A percentile compares a stretch with the other conserved stretches of the same genome.
Evolutionary conservation across 2,797 vertebrate species (phyloP).

Genomic region (Bradypodion pumilum): DNA sequence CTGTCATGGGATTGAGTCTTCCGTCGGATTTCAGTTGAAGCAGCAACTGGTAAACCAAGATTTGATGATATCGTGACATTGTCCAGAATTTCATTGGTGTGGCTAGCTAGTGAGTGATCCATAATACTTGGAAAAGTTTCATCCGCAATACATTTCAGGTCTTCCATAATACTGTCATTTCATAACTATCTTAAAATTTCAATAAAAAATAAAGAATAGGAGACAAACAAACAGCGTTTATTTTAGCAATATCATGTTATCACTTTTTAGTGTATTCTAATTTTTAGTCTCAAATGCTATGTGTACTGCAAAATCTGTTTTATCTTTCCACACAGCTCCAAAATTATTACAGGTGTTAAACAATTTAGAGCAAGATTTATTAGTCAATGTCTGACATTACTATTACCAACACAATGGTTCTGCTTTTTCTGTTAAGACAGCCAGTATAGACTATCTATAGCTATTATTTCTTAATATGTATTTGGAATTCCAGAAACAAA

Average conservation of each 20-base stretch:
- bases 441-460: too few species aligned
- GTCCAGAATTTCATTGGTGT: constrained; percentile 77
- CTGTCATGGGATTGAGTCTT: constrained; percentile 79
- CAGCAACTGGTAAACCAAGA: constrained; percentile 91
- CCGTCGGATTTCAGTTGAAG: constrained; percentile 92
- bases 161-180: constrained; percentile 78
- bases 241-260: not conserved
- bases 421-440: not conserved
- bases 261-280: not conserved
- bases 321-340: not conserved
- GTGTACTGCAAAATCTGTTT: not conserved
- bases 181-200: constrained; percentile 1
- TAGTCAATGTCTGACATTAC: not conserved
- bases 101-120: constrained; percentile 75
- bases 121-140: constrained; percentile 91
- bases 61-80: constrained; percentile 88
- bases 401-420: not conserved
- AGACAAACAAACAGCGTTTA: not conserved
- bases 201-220: not conserved
- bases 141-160: constrained; percentile 86
- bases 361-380: not conserved
- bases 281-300: not conserved
- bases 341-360: not conserved
- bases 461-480: not conserved
- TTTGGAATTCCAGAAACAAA: constrained; percentile 29